Evolutionary conservation across 2,888 invertebrate genomes (phyloP), one percentile per base, ranked within the genome.

Genomic region (Mystacides longicornis): DNA sequence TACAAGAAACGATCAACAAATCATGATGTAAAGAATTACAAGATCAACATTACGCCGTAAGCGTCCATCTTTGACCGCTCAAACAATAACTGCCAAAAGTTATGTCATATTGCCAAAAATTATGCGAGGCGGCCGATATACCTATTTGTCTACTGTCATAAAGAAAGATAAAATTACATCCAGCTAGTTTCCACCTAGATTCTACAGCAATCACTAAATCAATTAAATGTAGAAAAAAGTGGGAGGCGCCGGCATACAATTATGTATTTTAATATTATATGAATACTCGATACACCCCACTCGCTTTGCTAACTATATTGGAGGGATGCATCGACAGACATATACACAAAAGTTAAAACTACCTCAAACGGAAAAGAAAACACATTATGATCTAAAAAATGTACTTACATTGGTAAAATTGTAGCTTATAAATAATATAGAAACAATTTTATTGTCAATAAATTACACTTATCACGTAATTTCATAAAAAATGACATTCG

Each of bases 401-500:
- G 19, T 57, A 57, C 57, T 57, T 54, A 57, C 57, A 57, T 57
- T 57, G 50, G 57, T 54, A 54, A 51, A 54, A 48, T 22, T 57
- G 53, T 43, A 27, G 51, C 57, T 54, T 43, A 54, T 33, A 46
- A 54, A 47, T 42, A 51, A 51, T 23, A 18, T 27, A 49, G 14
- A 33, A 51, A 48, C 23, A 23, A 23, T 48, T 48, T 48, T 48
- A 48, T 48, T 48, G 48, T 48, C 57, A 43, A 51, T 51, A 50
- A 54, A 57, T 49, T 57, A 54, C 48, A 53, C 46, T 51, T 51
- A 51, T 56, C 51, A 51, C 54, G 49, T 47, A 56, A 56, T 53
- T 54, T 56, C 51, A 58, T 58, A 57, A 75, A 75, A 76, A 76
- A 76, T 75, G 76, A 75, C 77, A 77, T 77, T 77, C 75, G 76